phyloP scores from a whole-genome alignment of 2,888 invertebrate genomes.

The Eupithecia insigniata region DNA sequence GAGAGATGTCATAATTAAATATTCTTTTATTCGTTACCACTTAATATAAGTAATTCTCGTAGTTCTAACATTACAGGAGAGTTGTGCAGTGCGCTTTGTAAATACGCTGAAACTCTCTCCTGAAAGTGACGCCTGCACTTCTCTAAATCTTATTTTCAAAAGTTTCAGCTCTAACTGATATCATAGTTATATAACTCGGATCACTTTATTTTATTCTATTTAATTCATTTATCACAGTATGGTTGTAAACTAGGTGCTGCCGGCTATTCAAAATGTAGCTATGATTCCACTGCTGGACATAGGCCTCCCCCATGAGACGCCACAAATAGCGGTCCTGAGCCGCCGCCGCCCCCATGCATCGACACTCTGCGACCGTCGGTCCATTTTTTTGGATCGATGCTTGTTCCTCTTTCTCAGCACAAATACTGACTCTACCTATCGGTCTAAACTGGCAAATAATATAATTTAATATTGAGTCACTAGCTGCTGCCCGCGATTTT shows the following conservation, averaged over 20 bases:
- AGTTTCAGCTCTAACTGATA: neutral
- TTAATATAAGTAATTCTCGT: neutral
- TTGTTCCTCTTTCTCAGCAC: too few relatives aligned
- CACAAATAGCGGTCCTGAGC: too few relatives aligned
- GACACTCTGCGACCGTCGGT: too few relatives aligned
- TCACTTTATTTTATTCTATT: neutral
- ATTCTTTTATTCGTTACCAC: neutral
- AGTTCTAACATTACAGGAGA: neutral
- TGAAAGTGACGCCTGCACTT: conserved; percentile 9
- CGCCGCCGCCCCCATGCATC: too few relatives aligned
- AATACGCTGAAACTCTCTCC: neutral
- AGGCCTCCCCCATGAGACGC: too few relatives aligned
- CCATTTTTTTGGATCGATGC: too few relatives aligned
- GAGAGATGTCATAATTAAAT: neutral
- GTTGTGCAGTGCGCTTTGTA: neutral
- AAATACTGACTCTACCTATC: too few relatives aligned
- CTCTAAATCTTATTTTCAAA: neutral
- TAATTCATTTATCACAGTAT: neutral
- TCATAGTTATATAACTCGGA: neutral
- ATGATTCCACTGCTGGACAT: too few relatives aligned
- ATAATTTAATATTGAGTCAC: too few relatives aligned
- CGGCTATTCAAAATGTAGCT: too few relatives aligned
- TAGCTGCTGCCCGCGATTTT: too few relatives aligned
- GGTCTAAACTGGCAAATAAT: too few relatives aligned
- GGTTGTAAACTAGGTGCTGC: neutral